Evolutionary conservation across 2,113 vertebrate species (phyloP).

Genomic region (Eidolon helvum): DNA sequence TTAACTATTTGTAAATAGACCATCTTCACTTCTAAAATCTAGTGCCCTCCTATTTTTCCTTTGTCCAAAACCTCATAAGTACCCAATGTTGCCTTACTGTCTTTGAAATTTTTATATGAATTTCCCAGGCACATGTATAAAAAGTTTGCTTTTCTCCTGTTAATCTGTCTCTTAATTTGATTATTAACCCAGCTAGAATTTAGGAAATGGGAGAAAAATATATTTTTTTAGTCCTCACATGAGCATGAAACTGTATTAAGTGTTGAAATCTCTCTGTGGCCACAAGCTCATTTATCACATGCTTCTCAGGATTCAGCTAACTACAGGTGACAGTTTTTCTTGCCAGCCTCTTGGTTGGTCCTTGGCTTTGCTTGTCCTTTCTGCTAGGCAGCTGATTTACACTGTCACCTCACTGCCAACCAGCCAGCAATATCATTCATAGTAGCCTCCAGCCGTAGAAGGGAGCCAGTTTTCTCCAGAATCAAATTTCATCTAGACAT

Average conservation of each 20-base stretch:
- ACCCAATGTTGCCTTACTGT: too few species aligned
- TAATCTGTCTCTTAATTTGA: too few species aligned
- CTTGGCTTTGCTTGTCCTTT: background rate
- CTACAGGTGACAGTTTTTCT: background rate
- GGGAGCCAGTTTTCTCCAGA: background rate
- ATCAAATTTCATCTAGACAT: background rate
- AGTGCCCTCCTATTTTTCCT: too few species aligned
- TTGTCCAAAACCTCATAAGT: too few species aligned
- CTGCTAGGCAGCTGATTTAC: background rate
- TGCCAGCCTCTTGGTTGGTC: background rate
- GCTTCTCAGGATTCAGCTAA: background rate
- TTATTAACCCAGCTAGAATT: background rate
- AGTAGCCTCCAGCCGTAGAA: rapidly evolving
- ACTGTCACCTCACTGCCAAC: background rate
- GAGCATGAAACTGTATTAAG: background rate
- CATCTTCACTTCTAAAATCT: too few species aligned
- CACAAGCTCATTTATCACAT: background rate
- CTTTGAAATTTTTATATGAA: too few species aligned
- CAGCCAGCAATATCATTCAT: background rate
- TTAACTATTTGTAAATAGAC: too few species aligned
- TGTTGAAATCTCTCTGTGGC: background rate
- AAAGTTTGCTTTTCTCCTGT: background rate
- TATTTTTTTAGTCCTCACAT: background rate
- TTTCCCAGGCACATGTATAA: background rate
- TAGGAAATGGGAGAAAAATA: background rate